Base-by-base conservation (phyloP, 2,113 vertebrate genomes). In the Erinaceus europaeus region DNA sequence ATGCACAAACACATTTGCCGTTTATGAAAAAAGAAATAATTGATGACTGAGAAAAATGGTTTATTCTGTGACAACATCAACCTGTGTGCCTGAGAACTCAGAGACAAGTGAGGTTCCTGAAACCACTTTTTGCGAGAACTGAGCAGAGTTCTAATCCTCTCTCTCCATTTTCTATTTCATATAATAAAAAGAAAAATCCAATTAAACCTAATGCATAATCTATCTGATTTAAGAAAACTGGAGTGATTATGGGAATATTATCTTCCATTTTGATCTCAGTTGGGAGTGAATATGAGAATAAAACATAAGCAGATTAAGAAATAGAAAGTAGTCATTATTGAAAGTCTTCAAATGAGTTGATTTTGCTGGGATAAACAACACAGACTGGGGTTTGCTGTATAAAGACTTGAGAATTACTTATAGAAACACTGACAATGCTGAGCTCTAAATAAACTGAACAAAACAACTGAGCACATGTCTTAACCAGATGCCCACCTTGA, bases 401-500 rank as follows among this genome's bases (percentile, higher is more conserved):
- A 48, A 88, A 90, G 42, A 59, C 27, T 62, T 72, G 11, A 90
- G 15, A 91, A 87, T 84, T 86, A 44, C 73, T 91, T 87, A 52
- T 52, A 74, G 72, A 91, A 84, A 90, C 46, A 15, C 61, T 91
- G 59, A 86, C 86, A 91, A 84, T 84, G 55, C 32, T 90, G 68
- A 89, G 65, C 69, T 88, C 84, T 62, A 93, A 93, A 93, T 76
- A 91, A 93, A 34, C 65, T 83, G 71, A 93, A 61, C 59, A 84
- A 91, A 93, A 93, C 84, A 93, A 89, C 76, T 53, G 71, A 90
- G 46, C 84, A 94, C 86, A 92, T 95, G 77, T 91, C 84, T 92
- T 90, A 86, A 78, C 91, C 90, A 94, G 88, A 90, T 94, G 93
- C 77, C 86, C 80, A 87, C 92, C 84, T 93, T 89, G 84, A 94